phyloP scores from a whole-genome alignment of 2,888 invertebrate genomes.

The Dasypogon diadema region DNA sequence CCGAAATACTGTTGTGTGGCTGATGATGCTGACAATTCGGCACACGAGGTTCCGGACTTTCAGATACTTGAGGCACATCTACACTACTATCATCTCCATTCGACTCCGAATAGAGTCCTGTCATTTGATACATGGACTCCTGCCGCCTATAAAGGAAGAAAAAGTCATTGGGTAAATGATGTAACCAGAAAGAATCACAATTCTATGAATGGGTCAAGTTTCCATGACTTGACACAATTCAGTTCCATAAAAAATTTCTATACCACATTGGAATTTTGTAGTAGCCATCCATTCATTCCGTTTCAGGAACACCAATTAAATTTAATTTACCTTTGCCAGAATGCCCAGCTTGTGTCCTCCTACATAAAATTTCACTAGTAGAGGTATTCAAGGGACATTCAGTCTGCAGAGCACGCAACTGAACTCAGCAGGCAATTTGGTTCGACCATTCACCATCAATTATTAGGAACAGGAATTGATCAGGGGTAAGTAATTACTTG shows the following conservation, averaged over 20 bases:
- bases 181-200: background rate
- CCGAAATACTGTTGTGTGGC: constrained; percentile 59
- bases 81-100: constrained; percentile 73
- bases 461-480: constrained; percentile 13
- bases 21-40: constrained; percentile 61
- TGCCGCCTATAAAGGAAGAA: constrained; percentile 74
- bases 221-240: background rate
- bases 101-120: constrained; percentile 83
- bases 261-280: background rate
- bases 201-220: background rate
- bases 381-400: background rate
- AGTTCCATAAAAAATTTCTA: background rate
- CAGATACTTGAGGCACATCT: constrained; percentile 70
- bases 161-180: too few species aligned
- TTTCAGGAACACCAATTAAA: background rate
- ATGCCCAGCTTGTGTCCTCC: background rate
- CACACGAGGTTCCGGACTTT: constrained; percentile 68
- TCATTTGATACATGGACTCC: constrained; percentile 92
- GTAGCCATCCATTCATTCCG: background rate
- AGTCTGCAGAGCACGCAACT: background rate
- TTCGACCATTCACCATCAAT: background rate
- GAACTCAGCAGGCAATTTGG: background rate
- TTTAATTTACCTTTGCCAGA: background rate
- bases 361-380: background rate
- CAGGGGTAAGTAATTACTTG: background rate